Base-by-base conservation (phyloP, 2,797 vertebrate genomes). In the Capromys pilorides region DNA sequence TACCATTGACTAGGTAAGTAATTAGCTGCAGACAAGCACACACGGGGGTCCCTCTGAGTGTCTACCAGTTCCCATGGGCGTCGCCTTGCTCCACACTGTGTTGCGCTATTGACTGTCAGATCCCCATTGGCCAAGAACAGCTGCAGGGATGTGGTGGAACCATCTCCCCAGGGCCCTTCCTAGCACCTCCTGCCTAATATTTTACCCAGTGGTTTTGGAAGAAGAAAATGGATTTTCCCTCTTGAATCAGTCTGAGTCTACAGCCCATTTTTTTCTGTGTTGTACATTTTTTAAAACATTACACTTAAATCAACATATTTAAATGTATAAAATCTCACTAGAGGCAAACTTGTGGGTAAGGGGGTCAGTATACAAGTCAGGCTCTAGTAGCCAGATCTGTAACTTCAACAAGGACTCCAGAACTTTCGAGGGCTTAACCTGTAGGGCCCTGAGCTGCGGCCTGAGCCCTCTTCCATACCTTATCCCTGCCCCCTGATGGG, bases 231-330 rank as follows among this genome's bases (percentile, higher is more conserved):
- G 54, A 24, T 77, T 45, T 10, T 24, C 22, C 41, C 4, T 22
- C 18, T 39, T 82, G n/a, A 91, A 33, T 75, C 73, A 75, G 31
- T 54, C 73, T 31, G 41, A 69, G 31, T 45, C 33, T 9, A 19
- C n/a, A 66, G 45, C 49, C 57, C 36, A 2, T 71, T 31, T 26
- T 93, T 88, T 61, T 33, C 88, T 51, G n/a, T 66, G 45, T 66
- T 84, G 9, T 19, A 9, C 39, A 75, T 33, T 86, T 90, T 95
- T 73, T 62, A 88, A 83, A 94, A 41, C 59, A 14, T n/a, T 62
- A 61, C 33, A 36, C 22, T 93, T 96, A 54, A 61, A 14, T 81
- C 2, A 80, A 79, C 41, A 67, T 1, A 28, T 82, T 75, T 31
- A n/a, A 73, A 57, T 67, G 33, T 80, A 16, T n/a, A 69, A 73